These are phyloP conservation scores for Uloborus plumipes DNA, from an alignment of 2,888 invertebrate genomes.

Conservation along the genomic window DNA sequence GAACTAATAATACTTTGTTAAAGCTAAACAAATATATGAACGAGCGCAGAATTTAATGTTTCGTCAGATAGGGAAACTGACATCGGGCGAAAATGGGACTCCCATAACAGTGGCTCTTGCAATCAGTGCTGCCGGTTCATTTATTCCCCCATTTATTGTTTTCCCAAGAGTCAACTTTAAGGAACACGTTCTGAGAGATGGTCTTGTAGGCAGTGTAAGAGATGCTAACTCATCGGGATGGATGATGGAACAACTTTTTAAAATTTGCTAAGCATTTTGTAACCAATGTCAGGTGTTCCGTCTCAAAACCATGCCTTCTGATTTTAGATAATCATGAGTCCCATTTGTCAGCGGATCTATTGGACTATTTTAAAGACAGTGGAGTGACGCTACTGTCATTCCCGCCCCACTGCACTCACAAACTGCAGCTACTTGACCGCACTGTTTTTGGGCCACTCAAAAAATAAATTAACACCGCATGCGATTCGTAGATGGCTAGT, in stretches of 20 bases:
- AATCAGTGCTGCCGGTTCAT: not conserved
- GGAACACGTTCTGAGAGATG: not conserved
- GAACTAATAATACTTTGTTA: too few relatives aligned
- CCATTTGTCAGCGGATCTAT: not conserved
- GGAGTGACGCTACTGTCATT: conserved; percentile 1
- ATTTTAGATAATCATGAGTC: conserved; percentile 9
- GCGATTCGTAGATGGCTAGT: not conserved
- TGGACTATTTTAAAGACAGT: not conserved
- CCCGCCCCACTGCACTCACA: not conserved
- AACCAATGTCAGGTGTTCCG: not conserved
- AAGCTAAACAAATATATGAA: too few relatives aligned
- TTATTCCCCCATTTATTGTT: not conserved
- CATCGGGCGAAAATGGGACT: not conserved
- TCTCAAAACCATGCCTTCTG: not conserved
- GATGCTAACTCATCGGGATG: not conserved
- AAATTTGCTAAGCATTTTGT: not conserved
- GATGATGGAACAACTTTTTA: not conserved
- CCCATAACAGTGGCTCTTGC: not conserved
- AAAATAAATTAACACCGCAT: not conserved
- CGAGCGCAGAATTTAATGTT: too few relatives aligned
- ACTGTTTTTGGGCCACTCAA: not conserved
- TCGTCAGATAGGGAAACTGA: not conserved
- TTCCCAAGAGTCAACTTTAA: not conserved
- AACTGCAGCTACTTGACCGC: not conserved
- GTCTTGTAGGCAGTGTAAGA: not conserved